Evolutionary conservation across 2,888 invertebrate species (phyloP), one percentile per base, ranked within the genome.

Genomic region (Cryptocheilus praepositus): DNA sequence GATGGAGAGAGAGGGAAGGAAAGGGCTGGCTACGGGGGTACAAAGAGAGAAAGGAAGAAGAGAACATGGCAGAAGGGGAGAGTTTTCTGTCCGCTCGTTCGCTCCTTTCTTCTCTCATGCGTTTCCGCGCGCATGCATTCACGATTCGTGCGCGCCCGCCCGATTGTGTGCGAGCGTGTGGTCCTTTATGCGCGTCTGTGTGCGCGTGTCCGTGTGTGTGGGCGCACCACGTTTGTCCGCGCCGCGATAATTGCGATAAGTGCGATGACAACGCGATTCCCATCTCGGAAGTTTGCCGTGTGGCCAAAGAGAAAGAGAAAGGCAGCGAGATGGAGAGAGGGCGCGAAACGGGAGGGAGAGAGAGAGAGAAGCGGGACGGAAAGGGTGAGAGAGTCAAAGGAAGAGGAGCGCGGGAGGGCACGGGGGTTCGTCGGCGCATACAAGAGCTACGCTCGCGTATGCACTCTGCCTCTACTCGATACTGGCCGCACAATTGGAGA

Each of bases 191-290:
- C 36, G 36, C 7, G 36, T 11, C 36, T 36, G 36, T 36, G 11
- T 60, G 22, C 22, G 16, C 28, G 51, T 7, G 43, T 49, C 66
- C 25, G 52, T 45, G 68, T 53, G 19, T 55, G 57, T 45, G 46
- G 51, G 44, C 51, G 57, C 44, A 43, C 49, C 64, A 60, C 51
- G 65, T 71, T 66, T 64, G 55, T 61, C 22, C 60, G 63, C 65
- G 60, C 66, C 62, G 66, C 60, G 79, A 80, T 80, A 76, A 80
- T 76, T 74, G 67, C 78, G 80, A 79, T 80, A 80, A 80, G 68
- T 66, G 49, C 71, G 71, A 74, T 77, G 81, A 79, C 74, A 79
- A 80, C 65, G 74, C 68, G 79, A 80, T 80, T 73, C 70, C 71
- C 73, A 75, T 80, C 81, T 78, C 60, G 64, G 61, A 74, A 67